Evolutionary conservation across 2,113 vertebrate species (phyloP).

Genomic region (Phalacrocorax aristotelis): DNA sequence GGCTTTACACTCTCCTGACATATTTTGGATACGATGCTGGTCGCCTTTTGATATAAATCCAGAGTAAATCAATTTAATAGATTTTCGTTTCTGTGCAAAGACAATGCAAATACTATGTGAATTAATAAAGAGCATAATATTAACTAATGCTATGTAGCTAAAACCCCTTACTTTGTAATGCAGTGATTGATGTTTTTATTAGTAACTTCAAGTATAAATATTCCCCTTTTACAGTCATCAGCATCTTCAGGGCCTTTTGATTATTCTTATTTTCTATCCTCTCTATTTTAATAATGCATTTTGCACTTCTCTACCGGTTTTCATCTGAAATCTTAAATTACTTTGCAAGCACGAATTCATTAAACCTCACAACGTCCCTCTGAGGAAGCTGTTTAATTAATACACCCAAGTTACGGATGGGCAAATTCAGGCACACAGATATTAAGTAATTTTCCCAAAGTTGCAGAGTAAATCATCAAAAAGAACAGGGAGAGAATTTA

Average conservation of each 20-base stretch:
- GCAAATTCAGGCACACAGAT: not conserved
- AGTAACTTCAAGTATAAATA: not conserved
- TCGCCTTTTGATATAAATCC: not conserved
- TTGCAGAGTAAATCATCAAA: not conserved
- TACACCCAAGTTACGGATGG: not conserved
- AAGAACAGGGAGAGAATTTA: not conserved
- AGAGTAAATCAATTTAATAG: not conserved
- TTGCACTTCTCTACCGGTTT: not conserved
- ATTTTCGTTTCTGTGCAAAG: not conserved
- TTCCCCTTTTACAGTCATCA: not conserved
- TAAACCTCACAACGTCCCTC: not conserved
- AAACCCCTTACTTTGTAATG: not conserved
- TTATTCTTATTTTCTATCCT: not conserved
- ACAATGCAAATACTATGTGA: not conserved
- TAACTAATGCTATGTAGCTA: not conserved
- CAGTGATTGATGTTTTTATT: not conserved
- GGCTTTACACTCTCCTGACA: not conserved
- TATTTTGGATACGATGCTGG: not conserved
- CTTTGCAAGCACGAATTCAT: constrained; percentile 17
- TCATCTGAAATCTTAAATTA: constrained; percentile 43
- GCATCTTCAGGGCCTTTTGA: not conserved
- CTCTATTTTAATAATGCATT: not conserved
- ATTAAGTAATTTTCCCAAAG: not conserved
- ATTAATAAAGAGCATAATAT: not conserved
- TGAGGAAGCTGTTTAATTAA: constrained; percentile 28